phyloP scores from a whole-genome alignment of 2,113 vertebrate species.

The Hiodon tergisus region DNA sequence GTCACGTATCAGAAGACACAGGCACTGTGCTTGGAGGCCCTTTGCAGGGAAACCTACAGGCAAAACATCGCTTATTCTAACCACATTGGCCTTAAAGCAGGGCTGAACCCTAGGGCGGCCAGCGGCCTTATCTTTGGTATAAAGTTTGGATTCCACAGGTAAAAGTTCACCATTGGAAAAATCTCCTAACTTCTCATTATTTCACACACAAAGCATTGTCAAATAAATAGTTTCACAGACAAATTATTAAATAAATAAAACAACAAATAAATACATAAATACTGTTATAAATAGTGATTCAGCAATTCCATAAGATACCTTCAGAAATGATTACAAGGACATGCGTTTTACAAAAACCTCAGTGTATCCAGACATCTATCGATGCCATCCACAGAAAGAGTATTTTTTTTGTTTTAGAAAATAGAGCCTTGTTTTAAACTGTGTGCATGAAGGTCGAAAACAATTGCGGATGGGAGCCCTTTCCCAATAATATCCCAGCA shows the following conservation, averaged over 20 bases:
- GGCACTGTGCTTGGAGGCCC: no score
- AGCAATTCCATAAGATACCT: constrained; percentile 5
- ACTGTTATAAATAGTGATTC: constrained; percentile 63
- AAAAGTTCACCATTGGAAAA: constrained; percentile 66
- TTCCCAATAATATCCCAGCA: neutral
- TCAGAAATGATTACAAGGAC: constrained; percentile 19
- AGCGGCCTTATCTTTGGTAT: constrained; percentile 74
- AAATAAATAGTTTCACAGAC: constrained; percentile 55
- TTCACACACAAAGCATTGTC: constrained; percentile 62
- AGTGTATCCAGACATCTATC: constrained; percentile 12
- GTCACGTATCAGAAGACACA: no score
- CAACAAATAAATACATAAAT: constrained; percentile 62
- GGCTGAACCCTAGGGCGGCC: constrained; percentile 62
- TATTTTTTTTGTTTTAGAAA: constrained; percentile 16
- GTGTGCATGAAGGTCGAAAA: constrained; percentile 20
- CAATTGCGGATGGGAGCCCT: neutral
- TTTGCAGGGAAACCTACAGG: no score
- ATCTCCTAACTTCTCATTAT: constrained; percentile 40
- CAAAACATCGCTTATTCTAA: no score
- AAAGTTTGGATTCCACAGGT: constrained; percentile 67
- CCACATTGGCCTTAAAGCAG: constrained; percentile 12
- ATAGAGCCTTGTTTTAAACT: neutral
- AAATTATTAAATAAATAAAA: constrained; percentile 44
- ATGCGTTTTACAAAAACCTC: constrained; percentile 4
- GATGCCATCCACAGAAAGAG: constrained; percentile 1